Evolutionary conservation across 1,140 invertebrate species (phyloP).

Genomic region (Cydia amplana): DNA sequence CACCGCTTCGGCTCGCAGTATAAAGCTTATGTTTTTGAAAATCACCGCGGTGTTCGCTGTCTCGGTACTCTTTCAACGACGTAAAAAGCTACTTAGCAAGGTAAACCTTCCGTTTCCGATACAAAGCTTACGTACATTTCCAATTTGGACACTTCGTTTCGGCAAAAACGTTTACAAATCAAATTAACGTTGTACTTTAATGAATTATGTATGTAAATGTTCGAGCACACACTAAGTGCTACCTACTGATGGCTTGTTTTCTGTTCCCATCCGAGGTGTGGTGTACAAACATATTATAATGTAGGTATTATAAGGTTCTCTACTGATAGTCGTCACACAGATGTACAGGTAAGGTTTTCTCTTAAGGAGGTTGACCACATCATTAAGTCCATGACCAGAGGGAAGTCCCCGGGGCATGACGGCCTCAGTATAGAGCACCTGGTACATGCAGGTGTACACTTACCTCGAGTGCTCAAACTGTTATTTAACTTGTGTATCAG

Average conservation of each 20-base stretch:
- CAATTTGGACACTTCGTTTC: conserved; percentile 20
- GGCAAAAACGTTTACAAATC: conserved; percentile 26
- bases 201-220: conserved; percentile 48
- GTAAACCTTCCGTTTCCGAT: background rate
- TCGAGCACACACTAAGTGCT: conserved; percentile 56
- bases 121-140: background rate
- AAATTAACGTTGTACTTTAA: conserved; percentile 34
- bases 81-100: conserved; percentile 17
- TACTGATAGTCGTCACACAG: too few species aligned
- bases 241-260: conserved; percentile 55
- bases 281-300: conserved; percentile 30
- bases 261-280: conserved; percentile 47
- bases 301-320: too few species aligned
- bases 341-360: too few species aligned
- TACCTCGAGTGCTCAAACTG: too few species aligned
- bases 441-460: too few species aligned
- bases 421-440: too few species aligned
- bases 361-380: too few species aligned
- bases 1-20: too few species aligned
- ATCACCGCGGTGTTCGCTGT: background rate
- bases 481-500: too few species aligned
- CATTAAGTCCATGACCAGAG: too few species aligned
- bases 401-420: too few species aligned
- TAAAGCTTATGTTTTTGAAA: background rate
- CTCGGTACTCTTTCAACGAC: conserved; percentile 44